Evolutionary conservation across 2,113 vertebrate genomes (phyloP), one percentile per base, ranked within the genome.

Genomic region (Ictidomys tridecemlineatus): DNA sequence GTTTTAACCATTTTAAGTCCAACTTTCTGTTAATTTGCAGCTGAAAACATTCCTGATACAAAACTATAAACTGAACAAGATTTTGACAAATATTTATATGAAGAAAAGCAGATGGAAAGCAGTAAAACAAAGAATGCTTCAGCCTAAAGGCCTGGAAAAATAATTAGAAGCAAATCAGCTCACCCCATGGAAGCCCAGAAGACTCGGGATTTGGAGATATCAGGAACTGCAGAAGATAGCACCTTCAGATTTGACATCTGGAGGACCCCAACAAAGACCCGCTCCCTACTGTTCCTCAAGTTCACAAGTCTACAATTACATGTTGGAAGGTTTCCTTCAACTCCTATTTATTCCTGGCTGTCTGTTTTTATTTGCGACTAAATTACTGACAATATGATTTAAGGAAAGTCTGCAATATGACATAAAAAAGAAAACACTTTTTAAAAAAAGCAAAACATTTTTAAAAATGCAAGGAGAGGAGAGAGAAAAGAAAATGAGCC

Each of bases 31-130:
- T 82, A 85, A 67, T 20, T 61, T 74, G 12, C 16, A 94, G 17
- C 28, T 92, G 34, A 77, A 89, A 91, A 93, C 48, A 95, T 30
- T 85, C 65, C 65, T 63, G 28, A 87, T 93, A 88, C 2, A 42
- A 74, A 91, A 84, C 65, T 88, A 69, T 70, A 93, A 79, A 4
- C 18, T 80, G 61, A 95, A 89, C 16, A 92, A 93, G 34, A 87
- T 30, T 88, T 87, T 16, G 79, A 65, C 30, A 94, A 76, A 80
- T 69, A 53, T 53, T 53, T 53, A 53, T 53, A 78, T 48, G 51
- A 32, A 85, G 32, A 26, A 76, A 34, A 76, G 18, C 53, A 63
- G 42, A 37, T 28, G 37, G 8, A 87, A 34, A 2, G 32, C 4
- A 87, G 72, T 77, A 48, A 85, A 76, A 39, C 51, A 48, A 17